Evolutionary conservation across 2,888 invertebrate species (phyloP).

Genomic region (Drosophila demipolita): DNA sequence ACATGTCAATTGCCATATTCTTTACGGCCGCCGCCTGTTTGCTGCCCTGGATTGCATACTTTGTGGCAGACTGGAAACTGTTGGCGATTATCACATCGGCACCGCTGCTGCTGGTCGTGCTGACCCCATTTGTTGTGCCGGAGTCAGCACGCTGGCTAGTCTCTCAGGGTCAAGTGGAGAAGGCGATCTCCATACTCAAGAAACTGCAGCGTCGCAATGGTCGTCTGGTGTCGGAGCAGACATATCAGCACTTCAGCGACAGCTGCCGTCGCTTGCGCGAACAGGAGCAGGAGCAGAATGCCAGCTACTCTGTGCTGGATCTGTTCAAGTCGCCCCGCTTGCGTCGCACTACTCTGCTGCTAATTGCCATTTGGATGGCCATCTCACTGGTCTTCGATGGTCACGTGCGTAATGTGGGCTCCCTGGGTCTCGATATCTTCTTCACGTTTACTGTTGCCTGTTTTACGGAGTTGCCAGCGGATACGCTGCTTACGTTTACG

Average conservation of each 20-base stretch:
- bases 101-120: constrained; percentile 89
- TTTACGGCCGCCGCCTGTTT: constrained; percentile 92
- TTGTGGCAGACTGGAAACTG: constrained; percentile 91
- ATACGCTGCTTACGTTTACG: constrained; percentile 91
- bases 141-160: constrained; percentile 96
- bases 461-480: constrained; percentile 93
- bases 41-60: constrained; percentile 94
- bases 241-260: constrained; percentile 89
- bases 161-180: constrained; percentile 93
- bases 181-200: constrained; percentile 91
- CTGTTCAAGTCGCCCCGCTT: constrained; percentile 92
- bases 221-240: constrained; percentile 89
- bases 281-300: constrained; percentile 89
- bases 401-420: constrained; percentile 94
- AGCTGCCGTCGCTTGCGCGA: constrained; percentile 89
- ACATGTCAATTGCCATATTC: constrained; percentile 95
- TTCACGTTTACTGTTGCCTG: constrained; percentile 93
- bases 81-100: constrained; percentile 92
- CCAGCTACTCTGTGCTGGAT: constrained; percentile 91
- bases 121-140: constrained; percentile 92
- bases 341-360: constrained; percentile 90
- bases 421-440: constrained; percentile 93
- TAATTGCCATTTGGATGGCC: constrained; percentile 95
- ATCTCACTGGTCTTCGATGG: constrained; percentile 95
- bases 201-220: constrained; percentile 93